Evolutionary conservation across 2,113 vertebrate species (phyloP).

Genomic region (Indicator maculatus): DNA sequence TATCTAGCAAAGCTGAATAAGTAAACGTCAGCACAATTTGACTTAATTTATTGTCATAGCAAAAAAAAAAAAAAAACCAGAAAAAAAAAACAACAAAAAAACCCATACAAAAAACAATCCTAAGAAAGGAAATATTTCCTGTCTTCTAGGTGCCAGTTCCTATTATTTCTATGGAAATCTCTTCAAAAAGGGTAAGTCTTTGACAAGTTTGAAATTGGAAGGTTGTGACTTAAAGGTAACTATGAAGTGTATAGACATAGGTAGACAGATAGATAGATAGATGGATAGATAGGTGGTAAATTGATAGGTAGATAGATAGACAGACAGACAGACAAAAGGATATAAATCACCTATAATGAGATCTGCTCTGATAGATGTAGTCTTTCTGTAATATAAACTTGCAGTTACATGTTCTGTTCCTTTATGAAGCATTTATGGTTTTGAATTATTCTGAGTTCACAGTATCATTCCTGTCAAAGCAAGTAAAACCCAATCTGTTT

Average conservation of each 20-base stretch:
- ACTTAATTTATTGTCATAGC: neutral
- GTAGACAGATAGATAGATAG: neutral
- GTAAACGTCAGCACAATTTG: neutral
- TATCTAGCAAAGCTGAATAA: neutral
- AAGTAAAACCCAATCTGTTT: neutral
- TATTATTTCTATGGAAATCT: conserved; percentile 91
- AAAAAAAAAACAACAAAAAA: too few species aligned
- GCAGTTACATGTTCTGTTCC: neutral
- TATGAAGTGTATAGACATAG: neutral
- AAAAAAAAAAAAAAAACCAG: neutral
- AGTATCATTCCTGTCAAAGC: neutral
- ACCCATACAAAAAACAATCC: too few species aligned
- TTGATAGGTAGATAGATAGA: too few species aligned
- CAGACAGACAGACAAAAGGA: too few species aligned
- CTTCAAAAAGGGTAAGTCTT: conserved; percentile 91
- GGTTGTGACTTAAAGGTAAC: neutral
- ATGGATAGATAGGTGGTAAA: too few species aligned
- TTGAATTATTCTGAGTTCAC: neutral
- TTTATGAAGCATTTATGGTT: neutral
- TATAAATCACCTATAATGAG: neutral
- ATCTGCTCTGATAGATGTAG: neutral
- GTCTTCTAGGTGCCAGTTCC: conserved; percentile 83
- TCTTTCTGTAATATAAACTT: neutral
- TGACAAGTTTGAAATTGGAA: neutral
- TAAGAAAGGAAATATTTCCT: conserved; percentile 14